Evolutionary conservation across 2,888 invertebrate species (phyloP), one percentile per base, ranked within the genome.

Genomic region (Sepioteuthis lessoniana): DNA sequence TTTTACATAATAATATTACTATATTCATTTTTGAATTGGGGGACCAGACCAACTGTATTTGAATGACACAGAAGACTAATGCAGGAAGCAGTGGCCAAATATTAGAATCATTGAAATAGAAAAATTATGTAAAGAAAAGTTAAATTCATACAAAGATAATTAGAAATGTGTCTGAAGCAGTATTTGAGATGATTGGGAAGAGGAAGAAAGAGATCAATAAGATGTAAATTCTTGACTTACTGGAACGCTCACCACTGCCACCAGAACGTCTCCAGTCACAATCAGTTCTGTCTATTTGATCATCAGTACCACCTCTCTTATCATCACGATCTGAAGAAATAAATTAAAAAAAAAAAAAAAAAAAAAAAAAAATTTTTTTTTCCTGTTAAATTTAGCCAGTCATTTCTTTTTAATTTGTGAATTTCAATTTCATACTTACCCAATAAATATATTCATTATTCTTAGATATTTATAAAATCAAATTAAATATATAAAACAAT

Each of bases 271-370:
- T 95, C 96, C 96, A 96, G 94, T 96, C 96, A 55, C 95, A 95
- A 37, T 96, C 96, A 35, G 96, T 96, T 91, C 97, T 95, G 94
- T 96, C 96, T 76, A 96, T 96, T 90, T 95, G 95, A 21, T 96
- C 95, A 94, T 94, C 93, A 31, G 38, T 31, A 13, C 42, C n/a
- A 90, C 93, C 90, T 42, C 94, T 37, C 94, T 94, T 91, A 28
- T 90, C 91, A 37, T 94, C 94, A 90, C 94, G 90, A 55, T 90
- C 93, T 93, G 35, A 31, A 93, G 47, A 47, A 55, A 55, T 21
- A 55, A 55, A 25, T 55, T 25, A 2, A 55, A 55, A 55, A 55
- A 21, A 50, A 50, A 50, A 50, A 50, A 19, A 1, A 3, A 42
- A 42, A 42, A 25, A 94, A 91, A 42, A 46, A 91, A 91, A 10